These are phyloP conservation scores for Oreochromis tanganicae DNA, from an alignment of 2,113 vertebrate species.

Conservation along the genomic window DNA sequence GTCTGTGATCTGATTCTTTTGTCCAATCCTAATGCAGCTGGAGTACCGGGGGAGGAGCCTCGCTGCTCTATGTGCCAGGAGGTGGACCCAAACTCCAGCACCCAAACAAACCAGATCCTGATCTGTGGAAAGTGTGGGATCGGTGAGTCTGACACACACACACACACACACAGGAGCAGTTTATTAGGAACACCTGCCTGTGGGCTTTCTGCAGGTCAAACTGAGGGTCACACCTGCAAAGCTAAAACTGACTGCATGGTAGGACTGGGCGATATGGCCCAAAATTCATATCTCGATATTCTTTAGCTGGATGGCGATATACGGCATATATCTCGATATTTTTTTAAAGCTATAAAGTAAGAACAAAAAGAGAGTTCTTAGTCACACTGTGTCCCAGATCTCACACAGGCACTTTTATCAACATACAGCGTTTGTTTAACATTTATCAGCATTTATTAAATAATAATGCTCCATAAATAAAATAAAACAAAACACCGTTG, in stretches of 20 bases:
- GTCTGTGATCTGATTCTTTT: background rate
- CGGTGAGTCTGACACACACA: slow-evolving; percentile 71
- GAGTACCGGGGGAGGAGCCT: slow-evolving; percentile 88
- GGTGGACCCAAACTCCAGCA: slow-evolving; percentile 69
- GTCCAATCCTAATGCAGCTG: slow-evolving; percentile 72
- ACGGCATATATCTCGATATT: background rate
- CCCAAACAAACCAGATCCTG: slow-evolving; percentile 79
- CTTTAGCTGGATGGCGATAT: background rate
- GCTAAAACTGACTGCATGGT: background rate
- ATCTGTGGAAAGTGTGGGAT: slow-evolving; percentile 96
- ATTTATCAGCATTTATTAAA: too few species aligned
- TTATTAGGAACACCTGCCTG: background rate
- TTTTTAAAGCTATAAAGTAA: too few species aligned
- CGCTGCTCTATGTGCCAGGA: slow-evolving; percentile 86
- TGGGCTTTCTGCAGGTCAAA: background rate
- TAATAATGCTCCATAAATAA: too few species aligned
- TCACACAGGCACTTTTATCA: too few species aligned
- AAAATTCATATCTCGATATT: background rate
- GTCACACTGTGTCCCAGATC: too few species aligned
- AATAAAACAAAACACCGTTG: too few species aligned
- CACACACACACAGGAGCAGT: background rate
- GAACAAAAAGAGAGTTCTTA: too few species aligned
- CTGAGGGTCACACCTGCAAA: background rate
- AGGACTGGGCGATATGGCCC: background rate
- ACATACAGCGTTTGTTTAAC: too few species aligned